A percentile compares a stretch with the other conserved stretches of the same genome.
Evolutionary conservation across 2,888 invertebrate species (phyloP).

Genomic region (Megastigmus dorsalis): DNA sequence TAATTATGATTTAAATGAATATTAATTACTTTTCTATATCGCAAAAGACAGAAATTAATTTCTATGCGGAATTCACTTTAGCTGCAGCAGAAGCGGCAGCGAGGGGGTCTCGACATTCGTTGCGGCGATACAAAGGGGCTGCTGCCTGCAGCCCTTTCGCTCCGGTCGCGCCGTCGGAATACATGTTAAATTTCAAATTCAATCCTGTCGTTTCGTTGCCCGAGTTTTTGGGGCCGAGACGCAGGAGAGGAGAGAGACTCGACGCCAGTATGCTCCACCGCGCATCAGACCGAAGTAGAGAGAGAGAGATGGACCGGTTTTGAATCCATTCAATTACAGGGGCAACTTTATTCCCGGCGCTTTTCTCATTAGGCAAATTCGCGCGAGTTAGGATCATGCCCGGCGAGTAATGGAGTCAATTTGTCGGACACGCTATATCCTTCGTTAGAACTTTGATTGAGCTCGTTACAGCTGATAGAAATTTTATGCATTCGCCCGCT

Average conservation of each 20-base stretch:
- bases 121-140: background rate
- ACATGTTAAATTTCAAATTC: constrained; percentile 42
- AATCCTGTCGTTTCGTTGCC: constrained; percentile 23
- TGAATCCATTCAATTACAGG: constrained; percentile 29
- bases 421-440: background rate
- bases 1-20: background rate
- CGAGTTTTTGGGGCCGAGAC: background rate
- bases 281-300: too few relatives aligned
- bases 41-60: constrained; percentile 45
- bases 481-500: background rate
- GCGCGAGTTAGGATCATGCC: constrained; percentile 40
- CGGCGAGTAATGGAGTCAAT: constrained; percentile 18
- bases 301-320: background rate
- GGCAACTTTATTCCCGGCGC: constrained; percentile 34
- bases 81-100: background rate
- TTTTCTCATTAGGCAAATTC: constrained; percentile 46
- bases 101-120: background rate
- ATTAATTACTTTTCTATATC: background rate
- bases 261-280: background rate
- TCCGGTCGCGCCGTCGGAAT: background rate
- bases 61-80: constrained; percentile 33
- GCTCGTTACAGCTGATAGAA: background rate
- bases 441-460: background rate
- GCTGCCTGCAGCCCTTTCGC: constrained; percentile 20
- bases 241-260: too few relatives aligned